Evolutionary conservation across 2,113 vertebrate species (phyloP), one percentile per base, ranked within the genome.

Genomic region (Sarotherodon lohbergeri): DNA sequence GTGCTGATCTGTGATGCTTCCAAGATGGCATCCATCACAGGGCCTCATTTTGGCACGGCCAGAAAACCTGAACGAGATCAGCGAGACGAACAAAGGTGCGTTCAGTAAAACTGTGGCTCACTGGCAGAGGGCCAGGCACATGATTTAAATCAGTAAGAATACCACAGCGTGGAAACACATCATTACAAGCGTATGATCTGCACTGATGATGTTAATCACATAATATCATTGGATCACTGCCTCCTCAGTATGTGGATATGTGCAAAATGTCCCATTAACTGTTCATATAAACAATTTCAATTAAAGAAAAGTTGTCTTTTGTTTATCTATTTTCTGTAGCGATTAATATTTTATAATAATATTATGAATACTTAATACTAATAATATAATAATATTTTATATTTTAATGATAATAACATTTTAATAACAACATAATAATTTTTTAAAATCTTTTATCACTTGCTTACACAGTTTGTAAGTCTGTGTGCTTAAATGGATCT

Each of bases 281-380:
- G 27, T 5, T 76, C 22, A 76, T 48, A 76, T 48, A 29, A 48
- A 2, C 22, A 48, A 73, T 27, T 27, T 24, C 61, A 39, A 73
- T 27, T 11, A 0, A 7, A 73, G 16, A 46, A 17, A 73, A 11
- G 3, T 7, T 46, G 13, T 3, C 2, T 27, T 27, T 24, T 46
- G 8, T 27, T 73, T 43, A 41, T 68, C 22, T 43, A 9, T 46
- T 73, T 73, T 0, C 12, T 43, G 36, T 24, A 24, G 36, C 0
- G 0, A 14, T 68, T 22, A 39, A 13, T 41, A n/a, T 66, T 61
- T 61, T 32, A 17, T 61, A 61, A 61, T 10, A 61, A 32, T 3
- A 61, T 61, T 10, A 36, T 61, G 1, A 61, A 32, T 32, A 61
- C 1, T 61, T 61, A 61, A 10, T 61, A 17, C 5, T 61, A 2